Percentiles rank a stretch among this genome's conserved stretches.
Conservation (phyloP, 2,113 vertebrate genomes). For the Motacilla tschutschensis region DNA sequence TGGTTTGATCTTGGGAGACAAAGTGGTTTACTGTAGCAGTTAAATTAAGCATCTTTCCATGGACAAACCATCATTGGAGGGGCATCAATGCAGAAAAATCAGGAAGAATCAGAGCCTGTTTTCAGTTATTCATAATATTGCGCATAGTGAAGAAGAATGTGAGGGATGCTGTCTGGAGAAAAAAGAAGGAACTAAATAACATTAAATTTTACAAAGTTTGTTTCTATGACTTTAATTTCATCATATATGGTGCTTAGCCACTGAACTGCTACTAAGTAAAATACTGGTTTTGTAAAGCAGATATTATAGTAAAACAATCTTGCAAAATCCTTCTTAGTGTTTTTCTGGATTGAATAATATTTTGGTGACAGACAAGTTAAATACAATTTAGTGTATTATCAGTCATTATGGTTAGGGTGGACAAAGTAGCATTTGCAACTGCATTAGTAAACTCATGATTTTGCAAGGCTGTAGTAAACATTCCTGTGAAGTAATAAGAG, state of each 20-base stretch:
- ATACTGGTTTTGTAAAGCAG: slow-evolving; percentile 40
- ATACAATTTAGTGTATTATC: slow-evolving; percentile 21
- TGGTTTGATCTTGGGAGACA: slow-evolving; percentile 5
- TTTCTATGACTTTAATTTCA: slow-evolving; percentile 22
- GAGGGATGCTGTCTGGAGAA: not conserved
- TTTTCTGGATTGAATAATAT: slow-evolving; percentile 1
- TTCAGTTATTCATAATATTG: slow-evolving; percentile 6
- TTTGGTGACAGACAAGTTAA: slow-evolving; percentile 6
- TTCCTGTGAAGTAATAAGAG: slow-evolving; percentile 30
- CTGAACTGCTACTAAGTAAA: slow-evolving; percentile 12
- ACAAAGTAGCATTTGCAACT: slow-evolving; percentile 1
- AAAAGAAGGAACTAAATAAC: not conserved
- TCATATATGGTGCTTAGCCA: slow-evolving; percentile 13
- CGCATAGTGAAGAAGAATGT: not conserved
- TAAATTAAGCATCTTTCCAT: slow-evolving; percentile 58
- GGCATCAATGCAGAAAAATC: not conserved
- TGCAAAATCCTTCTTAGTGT: slow-evolving; percentile 57
- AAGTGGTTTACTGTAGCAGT: slow-evolving; percentile 7
- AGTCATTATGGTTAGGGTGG: slow-evolving; percentile 31
- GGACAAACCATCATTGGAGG: not conserved
- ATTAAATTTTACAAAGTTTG: not conserved
- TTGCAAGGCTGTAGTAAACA: slow-evolving; percentile 67
- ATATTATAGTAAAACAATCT: slow-evolving; percentile 50
- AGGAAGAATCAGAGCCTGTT: not conserved
- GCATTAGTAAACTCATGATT: slow-evolving; percentile 40